Evolutionary conservation across 2,888 invertebrate genomes (phyloP), one percentile per base, ranked within the genome.

Genomic region (Brachypterus glaber): DNA sequence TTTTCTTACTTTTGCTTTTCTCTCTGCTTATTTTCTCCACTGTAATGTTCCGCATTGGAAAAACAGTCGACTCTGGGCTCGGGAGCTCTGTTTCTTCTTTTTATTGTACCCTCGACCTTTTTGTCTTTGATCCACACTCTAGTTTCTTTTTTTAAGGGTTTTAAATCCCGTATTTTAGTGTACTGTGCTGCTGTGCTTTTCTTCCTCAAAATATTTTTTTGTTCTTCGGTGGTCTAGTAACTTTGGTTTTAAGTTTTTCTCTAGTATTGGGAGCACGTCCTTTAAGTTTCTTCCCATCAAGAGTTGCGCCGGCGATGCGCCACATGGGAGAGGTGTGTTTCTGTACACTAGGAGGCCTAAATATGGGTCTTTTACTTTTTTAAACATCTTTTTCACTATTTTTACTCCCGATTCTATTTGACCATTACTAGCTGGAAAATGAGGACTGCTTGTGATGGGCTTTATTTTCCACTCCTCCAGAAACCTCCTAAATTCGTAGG

Each of bases 281-380:
- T 14, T 26, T 7, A 29, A 13, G n/a, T 13, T 3, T 16, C 29
- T 3, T 3, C 15, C 14, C 14, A 35, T 17, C 30, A 35, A 13
- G 3, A 35, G 17, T 9, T 35, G 15, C 58, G 95, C 91, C 14
- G 39, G 39, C 9, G 30, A 34, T 13, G 29, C n/a, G 4, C 39
- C 39, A 17, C 34, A 34, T 2, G 4, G 13, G 5, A 27, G 8
- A 7, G 27, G 17, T n/a, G 39, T 35, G 17, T 33, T 35, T 12
- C 39, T 17, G 29, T 35, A 39, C 3, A 14, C 7, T n/a, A 35
- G 12, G 3, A 39, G 9, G 9, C 17, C 39, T 3, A 26, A 7
- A 13, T 39, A 12, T 11, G 27, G 15, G 29, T 39, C 39, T 2
- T 26, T 11, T 14, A 14, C 18, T 21, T 39, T 39, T 18, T 18